These are phyloP conservation scores for Drosophila miranda DNA, from an alignment of 1,140 invertebrate species.

Conservation along the genomic window DNA sequence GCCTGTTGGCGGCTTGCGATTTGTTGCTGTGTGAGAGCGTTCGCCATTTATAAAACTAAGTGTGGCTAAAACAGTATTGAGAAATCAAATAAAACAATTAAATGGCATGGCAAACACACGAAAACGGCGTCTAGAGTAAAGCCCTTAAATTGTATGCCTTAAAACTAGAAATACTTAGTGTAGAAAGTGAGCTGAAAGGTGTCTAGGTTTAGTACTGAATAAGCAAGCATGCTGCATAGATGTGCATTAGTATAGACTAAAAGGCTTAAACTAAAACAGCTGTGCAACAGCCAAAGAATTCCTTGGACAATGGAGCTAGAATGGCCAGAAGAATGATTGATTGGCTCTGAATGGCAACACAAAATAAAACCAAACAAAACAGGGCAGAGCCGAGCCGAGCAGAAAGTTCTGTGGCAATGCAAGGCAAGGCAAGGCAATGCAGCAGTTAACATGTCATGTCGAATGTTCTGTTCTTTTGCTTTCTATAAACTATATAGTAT, in stretches of 20 bases:
- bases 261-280: conserved; percentile 33
- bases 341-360: conserved; percentile 7
- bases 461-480: conserved; percentile 28
- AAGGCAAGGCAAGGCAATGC: too few relatives aligned
- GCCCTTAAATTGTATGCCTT: conserved; percentile 16
- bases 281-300: conserved; percentile 16
- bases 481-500: conserved; percentile 61
- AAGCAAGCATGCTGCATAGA: conserved; percentile 23
- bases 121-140: background rate
- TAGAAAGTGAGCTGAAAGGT: background rate
- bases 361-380: background rate
- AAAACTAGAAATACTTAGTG: conserved; percentile 28
- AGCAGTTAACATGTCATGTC: conserved; percentile 18
- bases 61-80: conserved; percentile 79
- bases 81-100: conserved; percentile 67
- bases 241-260: conserved; percentile 9
- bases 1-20: conserved; percentile 82
- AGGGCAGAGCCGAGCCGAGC: background rate
- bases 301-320: too few relatives aligned
- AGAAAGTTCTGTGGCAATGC: conserved; percentile 12
- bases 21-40: conserved; percentile 81
- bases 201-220: conserved; percentile 16
- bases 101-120: conserved; percentile 2
- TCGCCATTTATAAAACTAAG: conserved; percentile 82
- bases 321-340: too few relatives aligned